These are phyloP conservation scores for Drosophila recens DNA, from an alignment of 2,888 invertebrate species.

Conservation along the genomic window DNA sequence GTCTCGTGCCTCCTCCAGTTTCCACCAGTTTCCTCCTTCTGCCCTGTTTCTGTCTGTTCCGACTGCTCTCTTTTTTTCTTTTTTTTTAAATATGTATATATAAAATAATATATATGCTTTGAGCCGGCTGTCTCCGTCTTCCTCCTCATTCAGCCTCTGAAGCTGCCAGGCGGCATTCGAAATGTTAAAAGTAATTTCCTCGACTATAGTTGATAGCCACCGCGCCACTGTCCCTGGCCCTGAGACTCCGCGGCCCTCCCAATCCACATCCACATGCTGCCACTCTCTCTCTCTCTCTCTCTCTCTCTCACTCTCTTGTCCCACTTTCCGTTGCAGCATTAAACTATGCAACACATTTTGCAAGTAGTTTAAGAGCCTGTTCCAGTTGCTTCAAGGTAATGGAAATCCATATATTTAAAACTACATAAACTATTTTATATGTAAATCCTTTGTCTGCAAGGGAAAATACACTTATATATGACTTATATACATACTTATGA, in stretches of 20 bases:
- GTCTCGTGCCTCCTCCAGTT: conserved; percentile 3
- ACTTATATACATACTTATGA: background rate
- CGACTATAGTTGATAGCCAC: conserved; percentile 76
- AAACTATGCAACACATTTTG: conserved; percentile 72
- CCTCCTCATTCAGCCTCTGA: background rate
- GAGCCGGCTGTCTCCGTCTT: conserved; percentile 44
- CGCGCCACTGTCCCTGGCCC: conserved; percentile 14
- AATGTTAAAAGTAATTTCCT: conserved; percentile 80
- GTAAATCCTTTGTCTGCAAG: conserved; percentile 4
- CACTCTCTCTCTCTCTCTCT: too few relatives aligned
- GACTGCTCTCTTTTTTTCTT: conserved; percentile 18
- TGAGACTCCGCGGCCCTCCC: conserved; percentile 3
- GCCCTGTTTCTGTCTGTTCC: background rate
- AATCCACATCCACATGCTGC: background rate
- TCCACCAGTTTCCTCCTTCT: background rate
- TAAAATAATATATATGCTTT: conserved; percentile 64
- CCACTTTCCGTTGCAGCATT: conserved; percentile 33
- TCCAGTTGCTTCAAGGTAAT: conserved; percentile 57
- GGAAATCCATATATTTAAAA: conserved; percentile 36
- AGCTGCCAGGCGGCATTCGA: conserved; percentile 60
- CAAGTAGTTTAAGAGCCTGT: conserved; percentile 66
- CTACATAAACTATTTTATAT: conserved; percentile 3
- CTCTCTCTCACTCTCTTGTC: background rate
- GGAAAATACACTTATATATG: too few relatives aligned
- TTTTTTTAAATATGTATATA: conserved; percentile 54